These are phyloP conservation scores for Triplophysa bombifrons DNA, from an alignment of 2,797 vertebrate genomes.

Conservation along the genomic window DNA sequence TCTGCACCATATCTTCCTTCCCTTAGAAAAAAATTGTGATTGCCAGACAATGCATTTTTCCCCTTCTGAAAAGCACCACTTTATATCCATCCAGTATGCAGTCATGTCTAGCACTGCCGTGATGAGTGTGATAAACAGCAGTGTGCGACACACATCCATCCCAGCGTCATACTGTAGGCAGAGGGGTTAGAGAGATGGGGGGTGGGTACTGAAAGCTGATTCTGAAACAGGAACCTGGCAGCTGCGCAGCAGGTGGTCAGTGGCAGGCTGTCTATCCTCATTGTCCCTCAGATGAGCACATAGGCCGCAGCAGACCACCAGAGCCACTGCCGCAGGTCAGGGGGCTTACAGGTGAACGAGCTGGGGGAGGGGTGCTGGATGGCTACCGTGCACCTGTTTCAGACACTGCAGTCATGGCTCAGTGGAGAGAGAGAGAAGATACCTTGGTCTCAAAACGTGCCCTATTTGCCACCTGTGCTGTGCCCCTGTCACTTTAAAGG, in stretches of 20 bases:
- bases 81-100: neutral
- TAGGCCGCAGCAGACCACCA: conserved; percentile 36
- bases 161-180: conserved; percentile 42
- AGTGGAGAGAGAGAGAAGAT: conserved; percentile 48
- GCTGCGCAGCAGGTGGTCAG: conserved; percentile 80
- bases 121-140: conserved; percentile 38
- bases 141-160: conserved; percentile 29
- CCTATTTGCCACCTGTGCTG: conserved; percentile 61
- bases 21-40: neutral
- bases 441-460: conserved; percentile 35
- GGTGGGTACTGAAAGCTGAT: conserved; percentile 64
- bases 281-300: conserved; percentile 65
- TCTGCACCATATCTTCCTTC: neutral
- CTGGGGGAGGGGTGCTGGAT: conserved; percentile 26
- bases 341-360: conserved; percentile 55
- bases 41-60: neutral
- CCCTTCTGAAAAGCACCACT: neutral
- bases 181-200: conserved; percentile 29
- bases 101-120: neutral
- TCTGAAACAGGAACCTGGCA: conserved; percentile 80
- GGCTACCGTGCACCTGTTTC: conserved; percentile 58
- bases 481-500: conserved; percentile 42
- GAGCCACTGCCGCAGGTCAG: conserved; percentile 41
- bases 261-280: conserved; percentile 75
- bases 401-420: conserved; percentile 48